Evolutionary conservation across 2,888 invertebrate species (phyloP).

Genomic region (Anthophora plumipes): DNA sequence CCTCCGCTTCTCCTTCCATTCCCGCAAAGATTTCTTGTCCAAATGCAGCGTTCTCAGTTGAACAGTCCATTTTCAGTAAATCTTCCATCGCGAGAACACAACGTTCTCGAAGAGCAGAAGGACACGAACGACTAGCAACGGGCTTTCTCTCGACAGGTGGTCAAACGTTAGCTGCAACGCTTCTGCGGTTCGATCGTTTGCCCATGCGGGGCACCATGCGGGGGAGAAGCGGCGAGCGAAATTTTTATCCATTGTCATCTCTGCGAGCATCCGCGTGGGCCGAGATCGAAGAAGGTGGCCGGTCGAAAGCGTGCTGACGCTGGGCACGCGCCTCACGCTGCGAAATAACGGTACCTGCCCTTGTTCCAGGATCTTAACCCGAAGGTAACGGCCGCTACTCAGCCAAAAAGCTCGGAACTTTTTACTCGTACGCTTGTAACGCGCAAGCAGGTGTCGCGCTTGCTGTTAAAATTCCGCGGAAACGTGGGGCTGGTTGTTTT

Average conservation of each 20-base stretch:
- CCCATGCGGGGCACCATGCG: conserved; percentile 8
- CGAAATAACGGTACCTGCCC: conserved; percentile 72
- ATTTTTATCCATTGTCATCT: conserved; percentile 75
- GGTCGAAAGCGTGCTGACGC: conserved; percentile 71
- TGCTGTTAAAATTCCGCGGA: conserved; percentile 36
- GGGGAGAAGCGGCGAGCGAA: conserved; percentile 45
- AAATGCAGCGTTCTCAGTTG: not conserved
- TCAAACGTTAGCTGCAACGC: conserved; percentile 52
- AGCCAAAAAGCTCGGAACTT: conserved; percentile 29
- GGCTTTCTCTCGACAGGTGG: conserved; percentile 74
- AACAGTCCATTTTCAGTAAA: conserved; percentile 41
- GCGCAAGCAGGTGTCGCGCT: conserved; percentile 41
- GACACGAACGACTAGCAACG: conserved; percentile 44
- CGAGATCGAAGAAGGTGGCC: conserved; percentile 55
- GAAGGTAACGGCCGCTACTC: conserved; percentile 31
- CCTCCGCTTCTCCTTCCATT: not conserved
- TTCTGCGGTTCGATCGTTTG: conserved; percentile 49
- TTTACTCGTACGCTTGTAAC: conserved; percentile 27
- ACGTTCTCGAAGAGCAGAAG: conserved; percentile 40
- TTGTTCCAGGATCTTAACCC: conserved; percentile 61
- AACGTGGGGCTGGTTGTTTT: conserved; percentile 3
- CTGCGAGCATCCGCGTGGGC: conserved; percentile 53
- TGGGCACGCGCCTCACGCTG: conserved; percentile 79
- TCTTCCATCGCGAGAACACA: conserved; percentile 42
- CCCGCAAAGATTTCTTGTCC: no score